Conservation (phyloP, 2,888 invertebrate genomes). For the Caenorhabditis sinica region DNA sequence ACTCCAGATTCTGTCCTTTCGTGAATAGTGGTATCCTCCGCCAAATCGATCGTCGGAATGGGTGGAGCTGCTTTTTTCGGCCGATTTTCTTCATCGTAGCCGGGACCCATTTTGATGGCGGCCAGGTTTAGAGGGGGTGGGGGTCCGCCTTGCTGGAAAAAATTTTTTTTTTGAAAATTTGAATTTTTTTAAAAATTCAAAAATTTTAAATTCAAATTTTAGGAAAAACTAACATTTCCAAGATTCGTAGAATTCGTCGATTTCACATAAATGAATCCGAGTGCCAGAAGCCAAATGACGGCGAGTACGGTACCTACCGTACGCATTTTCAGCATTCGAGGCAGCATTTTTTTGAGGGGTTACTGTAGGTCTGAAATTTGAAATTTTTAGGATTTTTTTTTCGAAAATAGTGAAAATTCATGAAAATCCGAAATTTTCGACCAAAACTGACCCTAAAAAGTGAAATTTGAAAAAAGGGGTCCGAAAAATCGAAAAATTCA, state of each 20-base stretch:
- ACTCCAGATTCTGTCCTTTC: constrained; percentile 45
- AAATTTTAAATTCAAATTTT: background rate
- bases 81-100: constrained; percentile 12
- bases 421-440: no score
- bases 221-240: no score
- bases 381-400: no score
- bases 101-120: background rate
- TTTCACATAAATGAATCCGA: constrained; percentile 49
- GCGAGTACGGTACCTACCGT: constrained; percentile 51
- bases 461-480: no score
- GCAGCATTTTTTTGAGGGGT: constrained; percentile 65
- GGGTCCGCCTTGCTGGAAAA: background rate
- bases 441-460: no score
- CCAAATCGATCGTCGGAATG: constrained; percentile 60
- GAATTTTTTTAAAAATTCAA: background rate
- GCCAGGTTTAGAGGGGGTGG: background rate
- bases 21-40: constrained; percentile 62
- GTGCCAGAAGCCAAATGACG: constrained; percentile 52
- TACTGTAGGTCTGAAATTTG: constrained; percentile 1
- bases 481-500: background rate
- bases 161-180: constrained; percentile 9
- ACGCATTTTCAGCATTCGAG: constrained; percentile 49
- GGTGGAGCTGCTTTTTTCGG: constrained; percentile 34
- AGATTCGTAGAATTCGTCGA: constrained; percentile 26
- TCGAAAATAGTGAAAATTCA: no score